These are phyloP conservation scores for Sinella curviseta DNA, from an alignment of 1,140 invertebrate species.

Conservation along the genomic window DNA sequence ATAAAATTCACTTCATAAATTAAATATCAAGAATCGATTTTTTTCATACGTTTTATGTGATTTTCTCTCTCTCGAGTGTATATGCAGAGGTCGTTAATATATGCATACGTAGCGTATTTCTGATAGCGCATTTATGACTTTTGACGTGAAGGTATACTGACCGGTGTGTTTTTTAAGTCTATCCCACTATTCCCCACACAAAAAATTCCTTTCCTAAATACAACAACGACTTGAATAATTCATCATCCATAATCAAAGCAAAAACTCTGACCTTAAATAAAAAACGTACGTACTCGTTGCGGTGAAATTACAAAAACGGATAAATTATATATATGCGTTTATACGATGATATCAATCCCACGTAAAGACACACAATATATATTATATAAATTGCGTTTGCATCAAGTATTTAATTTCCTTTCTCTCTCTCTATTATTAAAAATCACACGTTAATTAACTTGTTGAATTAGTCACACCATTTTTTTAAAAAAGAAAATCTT, in stretches of 20 bases:
- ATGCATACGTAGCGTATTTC: not conserved
- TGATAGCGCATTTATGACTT: not conserved
- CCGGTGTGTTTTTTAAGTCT: not conserved
- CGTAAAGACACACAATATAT: too few relatives aligned
- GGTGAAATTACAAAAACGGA: not conserved
- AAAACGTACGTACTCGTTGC: not conserved
- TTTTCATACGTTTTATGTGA: not conserved
- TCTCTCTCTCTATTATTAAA: not conserved
- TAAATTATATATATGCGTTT: not conserved
- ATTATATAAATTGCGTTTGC: not conserved
- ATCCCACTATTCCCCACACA: not conserved
- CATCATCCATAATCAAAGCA: not conserved
- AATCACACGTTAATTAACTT: slow-evolving; percentile 8
- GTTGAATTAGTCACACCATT: slow-evolving; percentile 10
- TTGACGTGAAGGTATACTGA: not conserved
- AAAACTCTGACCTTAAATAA: not conserved
- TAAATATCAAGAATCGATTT: slow-evolving; percentile 20
- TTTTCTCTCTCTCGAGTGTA: not conserved
- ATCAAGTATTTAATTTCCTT: not conserved
- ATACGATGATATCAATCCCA: too few relatives aligned
- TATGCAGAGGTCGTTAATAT: too few relatives aligned
- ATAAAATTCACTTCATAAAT: slow-evolving; percentile 21
- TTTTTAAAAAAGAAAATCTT: not conserved
- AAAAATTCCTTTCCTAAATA: not conserved
- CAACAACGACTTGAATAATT: not conserved